These are phyloP conservation scores for Dendrolimus pini DNA, from an alignment of 2,888 invertebrate genomes.

Conservation along the genomic window DNA sequence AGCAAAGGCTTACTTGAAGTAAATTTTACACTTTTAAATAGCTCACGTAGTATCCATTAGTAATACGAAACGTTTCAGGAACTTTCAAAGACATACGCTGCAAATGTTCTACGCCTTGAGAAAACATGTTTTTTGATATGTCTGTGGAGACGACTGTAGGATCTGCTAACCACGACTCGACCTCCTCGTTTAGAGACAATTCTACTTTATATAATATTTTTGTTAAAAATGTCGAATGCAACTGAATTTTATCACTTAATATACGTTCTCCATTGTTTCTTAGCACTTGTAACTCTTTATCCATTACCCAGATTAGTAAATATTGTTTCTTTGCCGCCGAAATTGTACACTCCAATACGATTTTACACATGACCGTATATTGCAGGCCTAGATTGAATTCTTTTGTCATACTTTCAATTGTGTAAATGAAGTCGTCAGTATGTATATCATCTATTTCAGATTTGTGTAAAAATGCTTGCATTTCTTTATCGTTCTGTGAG, in stretches of 20 bases:
- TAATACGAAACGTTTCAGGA: conserved; percentile 69
- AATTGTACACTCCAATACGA: conserved; percentile 68
- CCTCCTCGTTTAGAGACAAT: conserved; percentile 49
- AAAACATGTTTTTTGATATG: conserved; percentile 78
- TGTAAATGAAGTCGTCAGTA: conserved; percentile 70
- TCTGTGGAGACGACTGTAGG: conserved; percentile 65
- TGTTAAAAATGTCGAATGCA: conserved; percentile 66
- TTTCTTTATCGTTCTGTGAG: conserved; percentile 30
- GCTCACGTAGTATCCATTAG: conserved; percentile 77
- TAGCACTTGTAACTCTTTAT: conserved; percentile 74
- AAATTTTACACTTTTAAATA: conserved; percentile 65
- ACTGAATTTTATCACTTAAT: conserved; percentile 38
- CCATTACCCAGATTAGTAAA: conserved; percentile 78
- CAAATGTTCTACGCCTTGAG: conserved; percentile 70
- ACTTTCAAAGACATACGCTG: conserved; percentile 72
- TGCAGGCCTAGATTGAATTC: conserved; percentile 66
- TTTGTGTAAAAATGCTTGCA: conserved; percentile 40
- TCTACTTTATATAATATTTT: conserved; percentile 77
- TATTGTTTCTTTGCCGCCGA: conserved; percentile 62
- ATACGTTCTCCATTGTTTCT: conserved; percentile 37
- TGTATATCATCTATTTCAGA: conserved; percentile 29
- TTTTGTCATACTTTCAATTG: conserved; percentile 66
- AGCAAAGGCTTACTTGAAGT: too few species aligned
- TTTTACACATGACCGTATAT: conserved; percentile 71
- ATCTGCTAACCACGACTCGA: conserved; percentile 73